Conservation (phyloP, 2,113 vertebrate genomes). For the Procavia capensis region DNA sequence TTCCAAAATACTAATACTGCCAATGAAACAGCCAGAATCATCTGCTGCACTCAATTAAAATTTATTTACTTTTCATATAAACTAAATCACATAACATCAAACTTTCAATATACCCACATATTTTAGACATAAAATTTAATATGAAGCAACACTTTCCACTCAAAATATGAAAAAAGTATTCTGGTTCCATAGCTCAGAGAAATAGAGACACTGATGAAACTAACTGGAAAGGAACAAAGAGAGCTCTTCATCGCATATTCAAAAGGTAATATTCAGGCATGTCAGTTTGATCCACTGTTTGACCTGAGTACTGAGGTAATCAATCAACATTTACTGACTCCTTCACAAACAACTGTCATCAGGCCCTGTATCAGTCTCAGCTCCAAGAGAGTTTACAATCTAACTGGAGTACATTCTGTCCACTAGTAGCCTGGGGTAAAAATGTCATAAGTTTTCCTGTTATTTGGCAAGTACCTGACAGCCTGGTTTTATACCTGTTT, state of each 20-base stretch:
- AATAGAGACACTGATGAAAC: not conserved
- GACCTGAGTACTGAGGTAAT: not conserved
- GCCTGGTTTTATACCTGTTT: not conserved
- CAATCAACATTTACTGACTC: not conserved
- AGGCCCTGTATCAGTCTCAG: not conserved
- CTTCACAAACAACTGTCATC: not conserved
- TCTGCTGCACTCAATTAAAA: slow-evolving; percentile 41
- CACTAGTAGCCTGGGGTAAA: not conserved
- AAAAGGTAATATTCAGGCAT: not conserved
- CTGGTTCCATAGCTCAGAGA: not conserved
- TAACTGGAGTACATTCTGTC: not conserved
- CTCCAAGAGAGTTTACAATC: not conserved
- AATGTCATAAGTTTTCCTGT: not conserved
- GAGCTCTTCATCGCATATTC: not conserved
- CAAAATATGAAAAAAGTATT: not conserved
- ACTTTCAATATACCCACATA: not conserved
- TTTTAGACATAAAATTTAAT: slow-evolving; percentile 45
- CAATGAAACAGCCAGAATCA: not conserved
- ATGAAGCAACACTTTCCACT: not conserved
- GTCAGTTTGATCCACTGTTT: not conserved
- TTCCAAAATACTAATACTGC: not conserved
- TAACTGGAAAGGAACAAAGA: not conserved
- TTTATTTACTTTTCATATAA: slow-evolving; percentile 47
- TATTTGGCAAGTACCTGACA: not conserved
- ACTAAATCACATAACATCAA: not conserved